Conservation (phyloP, 2,888 invertebrate genomes). For the Zhuqinia jingwanae region DNA sequence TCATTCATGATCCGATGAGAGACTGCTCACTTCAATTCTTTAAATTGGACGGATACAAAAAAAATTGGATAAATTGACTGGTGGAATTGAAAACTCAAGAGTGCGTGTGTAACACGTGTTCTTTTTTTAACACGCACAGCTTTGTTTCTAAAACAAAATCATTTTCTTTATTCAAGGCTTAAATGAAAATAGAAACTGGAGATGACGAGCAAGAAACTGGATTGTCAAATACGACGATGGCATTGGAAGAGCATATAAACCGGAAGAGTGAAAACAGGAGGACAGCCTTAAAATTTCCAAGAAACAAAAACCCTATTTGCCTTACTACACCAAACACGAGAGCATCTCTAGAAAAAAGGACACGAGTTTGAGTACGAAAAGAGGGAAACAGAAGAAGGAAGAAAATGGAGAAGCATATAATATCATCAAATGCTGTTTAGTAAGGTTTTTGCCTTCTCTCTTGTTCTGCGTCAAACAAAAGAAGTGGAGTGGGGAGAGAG, state of each 20-base stretch:
- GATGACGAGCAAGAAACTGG: too few species aligned
- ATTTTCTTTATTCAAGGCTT: too few species aligned
- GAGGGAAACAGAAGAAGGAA: neutral
- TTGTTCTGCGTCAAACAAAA: neutral
- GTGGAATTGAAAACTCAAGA: neutral
- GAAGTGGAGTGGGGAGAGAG: neutral
- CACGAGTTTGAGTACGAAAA: neutral
- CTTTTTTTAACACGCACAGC: too few species aligned
- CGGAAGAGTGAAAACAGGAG: too few species aligned
- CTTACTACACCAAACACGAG: neutral
- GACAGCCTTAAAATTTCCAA: too few species aligned
- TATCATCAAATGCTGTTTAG: conserved; percentile 47
- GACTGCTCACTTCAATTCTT: conserved; percentile 23
- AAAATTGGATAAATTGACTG: neutral
- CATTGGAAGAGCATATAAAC: too few species aligned
- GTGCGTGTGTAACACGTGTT: too few species aligned
- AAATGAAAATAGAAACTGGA: too few species aligned
- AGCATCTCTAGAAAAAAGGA: neutral
- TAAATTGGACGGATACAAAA: conserved; percentile 24
- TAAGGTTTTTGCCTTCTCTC: conserved; percentile 1
- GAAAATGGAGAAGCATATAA: neutral
- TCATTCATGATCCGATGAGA: neutral
- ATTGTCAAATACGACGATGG: too few species aligned
- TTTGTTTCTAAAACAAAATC: too few species aligned
- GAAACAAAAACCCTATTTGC: too few species aligned